Conservation (phyloP, 1,140 invertebrate species). For the Drosophila mojavensis region DNA sequence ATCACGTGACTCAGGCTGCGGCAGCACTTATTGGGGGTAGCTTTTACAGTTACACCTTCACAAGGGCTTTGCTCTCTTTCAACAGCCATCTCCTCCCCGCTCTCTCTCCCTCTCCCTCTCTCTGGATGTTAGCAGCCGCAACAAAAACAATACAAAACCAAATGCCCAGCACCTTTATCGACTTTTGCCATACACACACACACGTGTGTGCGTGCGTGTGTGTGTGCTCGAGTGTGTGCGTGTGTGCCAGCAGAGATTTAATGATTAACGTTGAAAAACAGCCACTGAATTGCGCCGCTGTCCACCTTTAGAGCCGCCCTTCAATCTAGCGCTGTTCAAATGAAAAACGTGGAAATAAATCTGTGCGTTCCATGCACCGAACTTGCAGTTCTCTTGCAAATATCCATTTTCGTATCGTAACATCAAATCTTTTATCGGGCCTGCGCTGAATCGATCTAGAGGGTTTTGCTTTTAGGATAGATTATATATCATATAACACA, state of each 20-base stretch:
- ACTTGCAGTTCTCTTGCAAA: slow-evolving; percentile 9
- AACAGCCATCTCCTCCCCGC: slow-evolving; percentile 6
- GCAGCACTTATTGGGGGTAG: slow-evolving; percentile 60
- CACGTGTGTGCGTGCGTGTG: background rate
- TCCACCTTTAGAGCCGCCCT: slow-evolving; percentile 34
- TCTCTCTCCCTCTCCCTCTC: background rate
- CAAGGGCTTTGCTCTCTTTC: slow-evolving; percentile 17
- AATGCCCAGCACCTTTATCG: slow-evolving; percentile 66
- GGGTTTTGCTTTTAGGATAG: too few species aligned
- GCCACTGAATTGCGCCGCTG: slow-evolving; percentile 31
- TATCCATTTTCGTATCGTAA: background rate
- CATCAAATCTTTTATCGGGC: background rate
- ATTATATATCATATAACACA: background rate
- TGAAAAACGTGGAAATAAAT: slow-evolving; percentile 3
- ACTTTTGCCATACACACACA: slow-evolving; percentile 40
- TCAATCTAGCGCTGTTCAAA: slow-evolving; percentile 53
- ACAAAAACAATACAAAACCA: slow-evolving; percentile 47
- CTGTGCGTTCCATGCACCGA: background rate
- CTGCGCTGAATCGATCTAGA: background rate
- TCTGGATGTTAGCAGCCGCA: slow-evolving; percentile 39
- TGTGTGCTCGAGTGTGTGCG: slow-evolving; percentile 14
- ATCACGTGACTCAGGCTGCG: slow-evolving; percentile 39
- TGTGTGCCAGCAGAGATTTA: slow-evolving; percentile 68
- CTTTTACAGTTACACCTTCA: slow-evolving; percentile 59
- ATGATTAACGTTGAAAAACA: slow-evolving; percentile 64